These are phyloP conservation scores for Haliclystus octoradiatus DNA, from an alignment of 30 jellyfish, hydroid and myxozoan species.

Conservation along the genomic window DNA sequence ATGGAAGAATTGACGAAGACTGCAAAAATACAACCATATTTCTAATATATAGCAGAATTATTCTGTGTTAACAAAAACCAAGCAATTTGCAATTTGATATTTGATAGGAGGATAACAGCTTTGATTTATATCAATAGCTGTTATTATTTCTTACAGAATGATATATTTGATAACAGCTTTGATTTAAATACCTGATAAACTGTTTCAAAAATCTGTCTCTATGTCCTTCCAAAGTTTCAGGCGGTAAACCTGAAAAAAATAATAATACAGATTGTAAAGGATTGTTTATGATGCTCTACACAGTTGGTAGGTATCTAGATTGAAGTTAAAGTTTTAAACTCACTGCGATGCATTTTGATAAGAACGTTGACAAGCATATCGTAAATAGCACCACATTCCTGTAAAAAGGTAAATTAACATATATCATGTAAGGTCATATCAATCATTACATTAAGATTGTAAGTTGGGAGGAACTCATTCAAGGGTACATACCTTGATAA, in stretches of 20 bases:
- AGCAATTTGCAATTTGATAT: too few species aligned
- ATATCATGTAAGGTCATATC: too few species aligned
- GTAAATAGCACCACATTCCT: constrained; percentile 95
- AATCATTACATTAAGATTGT: too few species aligned
- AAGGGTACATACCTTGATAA: constrained; percentile 51
- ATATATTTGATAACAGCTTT: too few species aligned
- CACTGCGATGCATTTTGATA: constrained; percentile 76
- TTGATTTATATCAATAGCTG: too few species aligned
- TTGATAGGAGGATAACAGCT: too few species aligned
- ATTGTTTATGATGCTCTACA: not conserved
- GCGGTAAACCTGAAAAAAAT: constrained; percentile 62
- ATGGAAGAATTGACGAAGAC: constrained; percentile 41
- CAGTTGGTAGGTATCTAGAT: not conserved
- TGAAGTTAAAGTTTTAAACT: not conserved
- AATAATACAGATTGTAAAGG: not conserved
- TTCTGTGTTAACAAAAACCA: too few species aligned
- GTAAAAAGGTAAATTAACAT: constrained; percentile 1
- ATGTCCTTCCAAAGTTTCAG: constrained; percentile 89
- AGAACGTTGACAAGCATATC: constrained; percentile 64
- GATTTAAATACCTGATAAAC: constrained; percentile 57
- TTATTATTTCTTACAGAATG: too few species aligned
- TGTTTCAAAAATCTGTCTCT: constrained; percentile 67
- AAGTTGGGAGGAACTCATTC: too few species aligned
- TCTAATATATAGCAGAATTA: too few species aligned
- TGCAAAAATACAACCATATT: constrained; percentile 3